These are phyloP conservation scores for Sceloporus tristichus DNA, from an alignment of 2,113 vertebrate genomes.

Conservation along the genomic window DNA sequence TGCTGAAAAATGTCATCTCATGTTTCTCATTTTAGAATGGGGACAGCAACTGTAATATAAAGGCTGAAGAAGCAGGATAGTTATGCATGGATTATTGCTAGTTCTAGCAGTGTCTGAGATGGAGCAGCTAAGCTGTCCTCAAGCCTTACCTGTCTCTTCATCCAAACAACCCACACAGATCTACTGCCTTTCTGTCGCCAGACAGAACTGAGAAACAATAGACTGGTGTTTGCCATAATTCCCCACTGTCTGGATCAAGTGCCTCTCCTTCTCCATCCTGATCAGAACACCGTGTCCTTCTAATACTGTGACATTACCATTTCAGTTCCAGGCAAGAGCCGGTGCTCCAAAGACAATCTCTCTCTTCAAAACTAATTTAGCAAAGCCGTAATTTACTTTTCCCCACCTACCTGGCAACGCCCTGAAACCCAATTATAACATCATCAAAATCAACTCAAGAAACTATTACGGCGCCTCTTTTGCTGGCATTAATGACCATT, in stretches of 20 bases:
- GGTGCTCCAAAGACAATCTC: not conserved
- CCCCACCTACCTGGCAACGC: conserved; percentile 5
- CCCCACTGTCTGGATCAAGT: conserved; percentile 4
- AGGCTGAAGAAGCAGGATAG: not conserved
- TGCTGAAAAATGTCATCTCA: not conserved
- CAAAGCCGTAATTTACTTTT: conserved; percentile 30
- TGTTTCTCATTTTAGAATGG: not conserved
- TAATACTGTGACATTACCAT: not conserved
- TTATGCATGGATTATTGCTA: not conserved
- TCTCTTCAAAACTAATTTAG: conserved; percentile 18
- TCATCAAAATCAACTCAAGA: conserved; percentile 36
- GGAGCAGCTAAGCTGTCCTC: not conserved
- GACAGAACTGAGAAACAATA: not conserved
- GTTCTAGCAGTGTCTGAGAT: not conserved
- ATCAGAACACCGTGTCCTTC: not conserved
- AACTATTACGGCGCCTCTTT: conserved; percentile 22
- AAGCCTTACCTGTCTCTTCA: not conserved
- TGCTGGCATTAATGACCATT: not conserved
- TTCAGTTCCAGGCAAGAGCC: not conserved
- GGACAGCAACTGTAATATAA: conserved; percentile 11
- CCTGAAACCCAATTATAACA: conserved; percentile 40
- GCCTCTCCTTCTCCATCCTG: not conserved
- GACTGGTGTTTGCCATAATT: conserved; percentile 2
- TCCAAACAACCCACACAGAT: not conserved
- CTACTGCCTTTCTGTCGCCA: not conserved